These are phyloP conservation scores for Emydura subglobosa DNA, from an alignment of 2,113 vertebrate species.

Conservation along the genomic window DNA sequence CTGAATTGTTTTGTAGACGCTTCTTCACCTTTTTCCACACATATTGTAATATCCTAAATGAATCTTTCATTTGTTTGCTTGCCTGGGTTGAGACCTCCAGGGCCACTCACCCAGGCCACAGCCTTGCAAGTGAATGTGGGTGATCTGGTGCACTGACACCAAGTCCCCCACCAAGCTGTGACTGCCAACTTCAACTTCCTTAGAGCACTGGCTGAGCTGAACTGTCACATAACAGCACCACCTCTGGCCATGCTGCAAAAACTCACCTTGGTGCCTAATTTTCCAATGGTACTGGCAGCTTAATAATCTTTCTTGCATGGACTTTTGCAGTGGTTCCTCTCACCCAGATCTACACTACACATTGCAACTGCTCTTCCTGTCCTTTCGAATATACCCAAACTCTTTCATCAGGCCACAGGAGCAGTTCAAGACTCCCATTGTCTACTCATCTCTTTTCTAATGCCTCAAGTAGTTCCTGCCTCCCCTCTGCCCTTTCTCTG, in stretches of 20 bases:
- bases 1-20: not conserved
- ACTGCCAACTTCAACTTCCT: not conserved
- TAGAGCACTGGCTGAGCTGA: rapidly evolving
- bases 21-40: not conserved
- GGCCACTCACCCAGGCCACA: not conserved
- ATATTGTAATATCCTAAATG: not conserved
- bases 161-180: not conserved
- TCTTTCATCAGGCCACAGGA: not conserved
- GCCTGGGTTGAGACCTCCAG: not conserved
- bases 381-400: not conserved
- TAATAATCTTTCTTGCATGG: not conserved
- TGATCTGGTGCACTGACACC: not conserved
- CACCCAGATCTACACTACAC: not conserved
- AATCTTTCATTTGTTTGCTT: not conserved
- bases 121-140: not conserved
- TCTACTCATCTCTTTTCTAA: not conserved
- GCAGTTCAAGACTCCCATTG: not conserved
- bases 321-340: not conserved
- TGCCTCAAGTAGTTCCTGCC: rapidly evolving
- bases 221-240: not conserved
- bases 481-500: not conserved
- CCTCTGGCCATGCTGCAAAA: not conserved
- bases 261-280: not conserved
- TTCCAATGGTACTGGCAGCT: not conserved
- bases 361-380: not conserved